These are phyloP conservation scores for Epinephelus awoara DNA, from an alignment of 2,797 vertebrate species.

Conservation along the genomic window DNA sequence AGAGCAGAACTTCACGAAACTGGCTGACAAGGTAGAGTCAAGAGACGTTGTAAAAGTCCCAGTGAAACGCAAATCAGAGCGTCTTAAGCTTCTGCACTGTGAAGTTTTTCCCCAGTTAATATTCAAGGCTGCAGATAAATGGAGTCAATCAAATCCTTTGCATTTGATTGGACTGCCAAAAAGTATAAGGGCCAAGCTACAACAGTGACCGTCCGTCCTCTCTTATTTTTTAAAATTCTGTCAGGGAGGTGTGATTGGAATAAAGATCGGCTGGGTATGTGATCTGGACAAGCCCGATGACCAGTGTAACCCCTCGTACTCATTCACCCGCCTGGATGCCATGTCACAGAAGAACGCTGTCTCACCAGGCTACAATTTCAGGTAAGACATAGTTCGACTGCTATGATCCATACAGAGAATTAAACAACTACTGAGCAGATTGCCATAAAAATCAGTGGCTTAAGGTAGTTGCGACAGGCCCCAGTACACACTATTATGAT, in stretches of 20 bases:
- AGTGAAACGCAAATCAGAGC: no score
- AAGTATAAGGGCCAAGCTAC: no score
- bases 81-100: no score
- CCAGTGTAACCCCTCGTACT: constrained; percentile 91
- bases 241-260: constrained; percentile 95
- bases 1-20: constrained; percentile 88
- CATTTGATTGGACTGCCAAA: no score
- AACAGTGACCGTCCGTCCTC: no score
- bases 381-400: constrained; percentile 75
- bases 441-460: no score
- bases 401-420: neutral
- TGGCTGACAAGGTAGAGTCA: constrained; percentile 88
- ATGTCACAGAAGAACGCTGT: constrained; percentile 87
- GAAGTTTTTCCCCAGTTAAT: no score
- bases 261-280: constrained; percentile 95
- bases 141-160: no score
- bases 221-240: constrained; percentile 6
- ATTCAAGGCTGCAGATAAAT: no score
- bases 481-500: no score
- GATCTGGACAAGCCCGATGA: constrained; percentile 93
- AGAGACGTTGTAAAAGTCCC: no score
- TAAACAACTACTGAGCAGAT: neutral
- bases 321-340: constrained; percentile 93
- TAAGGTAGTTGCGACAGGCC: no score
- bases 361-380: constrained; percentile 96